A percentile compares a stretch with the other conserved stretches of the same genome.
phyloP scores from a whole-genome alignment of 2,888 invertebrate species.

The Pandemis heparana region DNA sequence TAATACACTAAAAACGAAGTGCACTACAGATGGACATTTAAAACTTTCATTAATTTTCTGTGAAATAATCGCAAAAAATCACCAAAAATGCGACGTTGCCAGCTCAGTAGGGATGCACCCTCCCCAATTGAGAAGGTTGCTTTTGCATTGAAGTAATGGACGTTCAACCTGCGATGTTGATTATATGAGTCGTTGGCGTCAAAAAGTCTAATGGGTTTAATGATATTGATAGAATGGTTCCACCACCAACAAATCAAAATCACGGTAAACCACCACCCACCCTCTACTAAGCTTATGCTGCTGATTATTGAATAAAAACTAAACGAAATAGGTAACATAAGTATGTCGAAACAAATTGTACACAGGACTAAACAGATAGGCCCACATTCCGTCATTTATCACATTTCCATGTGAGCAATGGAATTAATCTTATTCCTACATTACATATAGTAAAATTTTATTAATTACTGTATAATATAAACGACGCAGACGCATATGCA shows the following conservation, averaged over 20 bases:
- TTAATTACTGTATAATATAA: background rate
- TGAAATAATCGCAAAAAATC: no score
- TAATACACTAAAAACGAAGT: no score
- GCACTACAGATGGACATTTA: no score
- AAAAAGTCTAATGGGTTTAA: background rate
- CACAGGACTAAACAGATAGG: background rate
- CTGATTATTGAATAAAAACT: background rate
- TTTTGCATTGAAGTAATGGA: no score
- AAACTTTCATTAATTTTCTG: no score
- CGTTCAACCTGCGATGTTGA: no score
- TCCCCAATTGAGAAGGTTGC: no score
- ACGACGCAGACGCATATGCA: background rate
- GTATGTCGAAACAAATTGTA: background rate
- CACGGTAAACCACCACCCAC: constrained; percentile 10
- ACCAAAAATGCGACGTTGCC: no score
- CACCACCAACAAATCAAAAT: constrained; percentile 26
- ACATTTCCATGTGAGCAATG: constrained; percentile 7
- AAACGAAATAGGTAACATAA: background rate
- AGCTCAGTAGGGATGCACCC: no score
- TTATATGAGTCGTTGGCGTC: no score
- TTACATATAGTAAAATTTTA: background rate
- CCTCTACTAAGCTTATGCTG: constrained; percentile 1
- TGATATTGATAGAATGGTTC: constrained; percentile 17
- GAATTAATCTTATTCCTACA: constrained; percentile 8
- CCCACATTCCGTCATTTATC: constrained; percentile 21